Evolutionary conservation across 2,797 vertebrate species (phyloP), one percentile per base, ranked within the genome.

Genomic region (Acanthurus tractus): DNA sequence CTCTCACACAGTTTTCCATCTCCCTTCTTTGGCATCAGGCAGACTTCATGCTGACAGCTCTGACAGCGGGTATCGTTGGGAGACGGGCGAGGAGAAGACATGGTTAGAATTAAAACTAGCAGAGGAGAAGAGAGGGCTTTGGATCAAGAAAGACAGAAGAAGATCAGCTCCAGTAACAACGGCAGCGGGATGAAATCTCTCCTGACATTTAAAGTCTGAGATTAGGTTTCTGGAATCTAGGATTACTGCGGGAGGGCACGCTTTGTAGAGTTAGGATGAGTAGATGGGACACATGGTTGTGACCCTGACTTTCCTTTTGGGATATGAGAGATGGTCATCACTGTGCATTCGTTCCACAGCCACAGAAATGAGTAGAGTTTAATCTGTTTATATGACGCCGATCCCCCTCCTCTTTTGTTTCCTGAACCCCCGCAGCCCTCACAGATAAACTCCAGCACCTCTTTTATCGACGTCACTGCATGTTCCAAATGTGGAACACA

Each of bases 101-200:
- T 84, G 87, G 67, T 83, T 82, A 59, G 74, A 89, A 82, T 88
- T 87, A 82, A 73, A 83, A 82, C 8, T 8, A 85, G 62, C 59
- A 63, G 25, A 77, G 74, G 61, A 76, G 71, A 76, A 14, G 58
- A 74, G 63, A 62, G 61, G 72, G 83, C 74, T 89, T 86, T 84
- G 68, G 58, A 81, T 79, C 61, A 58, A 79, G 54, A 56, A 70
- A 80, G 74, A 81, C 49, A 67, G n/a, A 7, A 34, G 29, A 73
- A 82, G 70, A 71, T 75, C 63, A 69, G 80, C 78, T 74, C 71
- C 49, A 81, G 82, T 78, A 85, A 80, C 71, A 67, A 40, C 70
- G 66, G 72, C 62, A 78, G 63, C 38, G 36, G 70, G 74, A 82
- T 78, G 63, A 82, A 84, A 79, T 74, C 70, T 77, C 73, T 85